phyloP scores from a whole-genome alignment of 2,888 invertebrate species.

The Cephus rjabovi region DNA sequence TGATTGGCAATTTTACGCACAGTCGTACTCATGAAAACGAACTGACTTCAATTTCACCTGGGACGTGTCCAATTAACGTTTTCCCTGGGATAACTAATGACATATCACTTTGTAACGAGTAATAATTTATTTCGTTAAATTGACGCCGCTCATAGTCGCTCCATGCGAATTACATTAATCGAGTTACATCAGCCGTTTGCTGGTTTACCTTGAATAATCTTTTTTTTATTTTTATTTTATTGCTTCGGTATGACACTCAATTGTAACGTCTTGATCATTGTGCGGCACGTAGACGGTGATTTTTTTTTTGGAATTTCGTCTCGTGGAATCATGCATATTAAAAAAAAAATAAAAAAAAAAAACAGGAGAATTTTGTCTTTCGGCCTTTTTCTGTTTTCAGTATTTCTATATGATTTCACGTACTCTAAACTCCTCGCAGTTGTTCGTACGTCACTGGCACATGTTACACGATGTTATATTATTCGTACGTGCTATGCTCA shows the following conservation, averaged over 20 bases:
- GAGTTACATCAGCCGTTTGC: too few relatives aligned
- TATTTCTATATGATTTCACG: not conserved
- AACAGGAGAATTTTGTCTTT: not conserved
- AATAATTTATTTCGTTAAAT: too few relatives aligned
- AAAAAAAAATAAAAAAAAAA: not conserved
- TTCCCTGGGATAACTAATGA: not conserved
- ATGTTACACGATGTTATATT: slow-evolving; percentile 42
- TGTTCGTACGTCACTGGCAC: slow-evolving; percentile 30
- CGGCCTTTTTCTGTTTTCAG: not conserved
- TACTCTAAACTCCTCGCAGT: not conserved
- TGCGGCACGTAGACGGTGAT: too few relatives aligned
- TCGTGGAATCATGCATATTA: not conserved
- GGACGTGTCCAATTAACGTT: not conserved
- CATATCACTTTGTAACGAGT: too few relatives aligned
- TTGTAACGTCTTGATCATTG: too few relatives aligned
- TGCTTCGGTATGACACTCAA: too few relatives aligned
- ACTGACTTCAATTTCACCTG: not conserved
- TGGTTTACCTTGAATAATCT: too few relatives aligned
- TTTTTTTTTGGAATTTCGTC: too few relatives aligned
- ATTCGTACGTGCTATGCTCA: slow-evolving; percentile 35
- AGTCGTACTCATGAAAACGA: not conserved
- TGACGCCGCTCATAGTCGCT: too few relatives aligned
- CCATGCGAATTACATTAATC: too few relatives aligned
- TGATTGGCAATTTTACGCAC: not conserved
- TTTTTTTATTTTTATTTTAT: too few relatives aligned